Evolutionary conservation across 2,888 invertebrate species (phyloP).

Genomic region (Chelonus formosanus): DNA sequence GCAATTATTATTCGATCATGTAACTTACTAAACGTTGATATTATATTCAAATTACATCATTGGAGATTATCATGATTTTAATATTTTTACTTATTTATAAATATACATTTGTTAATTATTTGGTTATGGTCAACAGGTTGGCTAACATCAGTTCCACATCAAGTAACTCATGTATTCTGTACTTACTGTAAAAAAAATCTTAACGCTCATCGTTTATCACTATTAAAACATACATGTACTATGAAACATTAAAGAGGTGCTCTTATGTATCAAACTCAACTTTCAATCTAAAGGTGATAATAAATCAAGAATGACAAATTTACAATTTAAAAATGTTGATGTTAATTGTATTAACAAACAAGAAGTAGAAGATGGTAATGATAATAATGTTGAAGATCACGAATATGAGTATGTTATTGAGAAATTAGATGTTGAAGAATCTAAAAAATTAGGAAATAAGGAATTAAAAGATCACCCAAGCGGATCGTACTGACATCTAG

Average conservation of each 20-base stretch:
- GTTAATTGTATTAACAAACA: slow-evolving; percentile 2
- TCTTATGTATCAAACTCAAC: slow-evolving; percentile 47
- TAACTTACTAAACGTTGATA: too few relatives aligned
- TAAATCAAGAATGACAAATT: slow-evolving; percentile 32
- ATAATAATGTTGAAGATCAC: slow-evolving; percentile 52
- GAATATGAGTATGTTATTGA: slow-evolving; percentile 57
- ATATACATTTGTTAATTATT: too few relatives aligned
- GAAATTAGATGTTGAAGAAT: slow-evolving; percentile 48
- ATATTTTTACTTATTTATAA: background rate
- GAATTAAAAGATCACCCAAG: too few relatives aligned
- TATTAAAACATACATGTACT: slow-evolving; percentile 71
- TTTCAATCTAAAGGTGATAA: slow-evolving; percentile 24
- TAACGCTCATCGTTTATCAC: slow-evolving; percentile 70
- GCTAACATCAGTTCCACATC: slow-evolving; percentile 68
- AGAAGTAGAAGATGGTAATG: slow-evolving; percentile 48
- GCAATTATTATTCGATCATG: too few relatives aligned
- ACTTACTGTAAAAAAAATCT: slow-evolving; percentile 69
- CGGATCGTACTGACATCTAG: too few relatives aligned
- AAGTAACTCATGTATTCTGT: slow-evolving; percentile 70
- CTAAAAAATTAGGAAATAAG: slow-evolving; percentile 1
- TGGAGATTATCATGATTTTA: too few relatives aligned
- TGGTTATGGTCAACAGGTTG: slow-evolving; percentile 66
- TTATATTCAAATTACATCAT: too few relatives aligned
- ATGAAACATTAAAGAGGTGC: slow-evolving; percentile 69
- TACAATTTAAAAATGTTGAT: slow-evolving; percentile 30